A percentile compares a stretch with the other conserved stretches of the same genome.
phyloP scores from a whole-genome alignment of 2,113 vertebrate species.

The Megaleporinus macrocephalus region DNA sequence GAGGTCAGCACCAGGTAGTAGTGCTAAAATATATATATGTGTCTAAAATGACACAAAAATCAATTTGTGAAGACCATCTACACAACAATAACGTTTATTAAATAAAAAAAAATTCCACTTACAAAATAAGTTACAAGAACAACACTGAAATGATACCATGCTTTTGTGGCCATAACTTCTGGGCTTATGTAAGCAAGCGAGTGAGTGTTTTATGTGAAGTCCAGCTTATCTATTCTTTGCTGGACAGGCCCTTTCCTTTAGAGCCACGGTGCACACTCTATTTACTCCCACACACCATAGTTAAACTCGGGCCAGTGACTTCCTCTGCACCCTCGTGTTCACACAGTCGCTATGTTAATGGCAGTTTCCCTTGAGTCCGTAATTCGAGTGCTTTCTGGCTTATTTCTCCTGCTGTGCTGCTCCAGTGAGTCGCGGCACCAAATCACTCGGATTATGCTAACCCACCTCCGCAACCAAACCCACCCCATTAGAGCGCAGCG shows the following conservation, averaged over 20 bases:
- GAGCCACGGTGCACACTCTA: not conserved
- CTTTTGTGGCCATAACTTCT: too few species aligned
- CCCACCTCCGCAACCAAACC: slow-evolving; percentile 36
- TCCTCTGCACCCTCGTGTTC: slow-evolving; percentile 41
- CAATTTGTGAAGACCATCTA: too few species aligned
- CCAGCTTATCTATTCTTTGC: not conserved
- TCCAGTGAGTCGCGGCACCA: slow-evolving; percentile 48
- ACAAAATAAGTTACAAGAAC: too few species aligned
- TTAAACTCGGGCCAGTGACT: slow-evolving; percentile 41
- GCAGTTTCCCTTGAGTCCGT: slow-evolving; percentile 46
- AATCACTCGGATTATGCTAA: slow-evolving; percentile 32
- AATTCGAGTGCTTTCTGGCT: slow-evolving; percentile 47
- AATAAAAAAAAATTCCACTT: too few species aligned
- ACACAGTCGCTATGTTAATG: slow-evolving; percentile 52
- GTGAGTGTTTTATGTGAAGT: not conserved
- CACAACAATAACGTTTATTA: too few species aligned
- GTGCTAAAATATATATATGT: too few species aligned
- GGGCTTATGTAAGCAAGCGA: not conserved
- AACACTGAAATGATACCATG: too few species aligned
- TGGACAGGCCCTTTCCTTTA: not conserved
- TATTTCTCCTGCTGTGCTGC: slow-evolving; percentile 52
- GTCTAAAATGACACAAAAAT: too few species aligned
- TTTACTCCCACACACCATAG: slow-evolving; percentile 32
- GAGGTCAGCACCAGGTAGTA: too few species aligned
- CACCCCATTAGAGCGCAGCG: slow-evolving; percentile 43